Conservation (phyloP, 2,888 invertebrate species). For the Napeogenes sylphis region DNA sequence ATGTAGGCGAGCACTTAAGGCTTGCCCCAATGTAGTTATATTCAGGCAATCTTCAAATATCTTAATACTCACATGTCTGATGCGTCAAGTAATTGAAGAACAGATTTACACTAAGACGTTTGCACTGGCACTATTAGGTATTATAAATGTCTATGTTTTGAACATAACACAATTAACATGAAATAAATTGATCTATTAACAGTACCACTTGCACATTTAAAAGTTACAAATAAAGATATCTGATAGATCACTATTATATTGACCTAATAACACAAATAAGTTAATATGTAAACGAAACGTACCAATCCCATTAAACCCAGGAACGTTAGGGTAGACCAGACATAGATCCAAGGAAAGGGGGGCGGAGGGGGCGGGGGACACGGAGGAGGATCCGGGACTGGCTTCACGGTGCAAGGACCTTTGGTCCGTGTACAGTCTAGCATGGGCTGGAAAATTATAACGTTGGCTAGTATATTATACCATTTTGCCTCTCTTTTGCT, state of each 20-base stretch:
- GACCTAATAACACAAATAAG: too few species aligned
- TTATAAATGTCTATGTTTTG: too few species aligned
- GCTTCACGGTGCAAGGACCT: constrained; percentile 51
- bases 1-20: constrained; percentile 1
- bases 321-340: constrained; percentile 45
- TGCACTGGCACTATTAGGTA: not conserved
- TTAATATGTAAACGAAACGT: constrained; percentile 33
- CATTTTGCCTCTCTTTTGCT: not conserved
- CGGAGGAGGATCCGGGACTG: constrained; percentile 47
- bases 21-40: not conserved
- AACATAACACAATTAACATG: too few species aligned
- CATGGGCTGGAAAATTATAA: constrained; percentile 53
- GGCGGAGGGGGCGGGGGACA: constrained; percentile 55
- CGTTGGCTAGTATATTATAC: not conserved
- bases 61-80: not conserved
- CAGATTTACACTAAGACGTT: not conserved
- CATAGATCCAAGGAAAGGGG: constrained; percentile 61
- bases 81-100: not conserved
- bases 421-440: constrained; percentile 50
- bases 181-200: too few species aligned
- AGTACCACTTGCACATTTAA: too few species aligned
- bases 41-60: constrained; percentile 4
- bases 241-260: too few species aligned
- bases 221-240: too few species aligned
- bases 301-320: constrained; percentile 56